phyloP scores from a whole-genome alignment of 2,888 invertebrate species.

The Drosophila phalerata region DNA sequence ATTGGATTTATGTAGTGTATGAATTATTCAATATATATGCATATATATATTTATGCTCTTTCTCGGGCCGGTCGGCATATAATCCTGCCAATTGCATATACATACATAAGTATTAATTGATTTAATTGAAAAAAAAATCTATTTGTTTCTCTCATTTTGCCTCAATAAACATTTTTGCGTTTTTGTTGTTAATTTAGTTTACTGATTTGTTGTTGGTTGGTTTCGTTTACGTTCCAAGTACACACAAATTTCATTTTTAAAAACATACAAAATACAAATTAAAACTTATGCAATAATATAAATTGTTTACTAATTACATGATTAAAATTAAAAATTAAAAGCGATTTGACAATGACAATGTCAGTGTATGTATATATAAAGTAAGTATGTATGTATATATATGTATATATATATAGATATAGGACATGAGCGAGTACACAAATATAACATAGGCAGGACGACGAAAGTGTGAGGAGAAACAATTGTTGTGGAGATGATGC shows the following conservation, averaged over 20 bases:
- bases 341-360: slow-evolving; percentile 61
- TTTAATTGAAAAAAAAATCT: slow-evolving; percentile 60
- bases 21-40: slow-evolving; percentile 23
- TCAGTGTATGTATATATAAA: slow-evolving; percentile 40
- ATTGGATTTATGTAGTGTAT: slow-evolving; percentile 41
- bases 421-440: slow-evolving; percentile 58
- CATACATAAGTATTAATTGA: slow-evolving; percentile 39
- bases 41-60: slow-evolving; percentile 26
- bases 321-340: slow-evolving; percentile 73
- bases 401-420: slow-evolving; percentile 26
- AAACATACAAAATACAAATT: slow-evolving; percentile 71
- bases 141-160: slow-evolving; percentile 35
- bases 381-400: slow-evolving; percentile 28
- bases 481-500: neutral
- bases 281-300: slow-evolving; percentile 56
- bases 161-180: slow-evolving; percentile 50
- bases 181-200: slow-evolving; percentile 33
- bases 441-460: slow-evolving; percentile 55
- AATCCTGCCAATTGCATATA: slow-evolving; percentile 41
- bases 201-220: slow-evolving; percentile 30
- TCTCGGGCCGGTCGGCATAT: slow-evolving; percentile 16
- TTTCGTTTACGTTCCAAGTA: slow-evolving; percentile 30
- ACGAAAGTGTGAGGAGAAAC: slow-evolving; percentile 28
- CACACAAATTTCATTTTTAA: slow-evolving; percentile 49
- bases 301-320: slow-evolving; percentile 75